phyloP scores from a whole-genome alignment of 1,140 invertebrate species.

The silkworm (Bombyx mori) region ASM3026992v2 NC_085114.1:3271001-3271500 shows the following conservation, averaged over 20 bases:
- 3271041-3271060: slow-evolving; percentile 84
- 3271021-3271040: slow-evolving; percentile 77
- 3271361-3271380: slow-evolving; percentile 43
- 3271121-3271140: slow-evolving; percentile 33
- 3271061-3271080: slow-evolving; percentile 81
- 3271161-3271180: slow-evolving; percentile 52
- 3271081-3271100: slow-evolving; percentile 75
- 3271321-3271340: slow-evolving; percentile 74
- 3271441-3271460: slow-evolving; percentile 79
- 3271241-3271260: slow-evolving; percentile 71
- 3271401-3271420: slow-evolving; percentile 79
- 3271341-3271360: slow-evolving; percentile 42
- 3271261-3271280: slow-evolving; percentile 74
- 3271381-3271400: slow-evolving; percentile 75
- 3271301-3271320: slow-evolving; percentile 74
- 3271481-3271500: slow-evolving; percentile 81
- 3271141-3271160: slow-evolving; percentile 55
- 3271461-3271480: slow-evolving; percentile 77
- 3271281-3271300: slow-evolving; percentile 74
- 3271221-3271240: slow-evolving; percentile 74
- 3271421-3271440: slow-evolving; percentile 84
- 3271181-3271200: slow-evolving; percentile 49
- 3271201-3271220: slow-evolving; percentile 75
- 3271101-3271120: slow-evolving; percentile 47
- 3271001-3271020: slow-evolving; percentile 79